Evolutionary conservation across 2,888 invertebrate genomes (phyloP), one percentile per base, ranked within the genome.

Genomic region (Eristalis tenax): DNA sequence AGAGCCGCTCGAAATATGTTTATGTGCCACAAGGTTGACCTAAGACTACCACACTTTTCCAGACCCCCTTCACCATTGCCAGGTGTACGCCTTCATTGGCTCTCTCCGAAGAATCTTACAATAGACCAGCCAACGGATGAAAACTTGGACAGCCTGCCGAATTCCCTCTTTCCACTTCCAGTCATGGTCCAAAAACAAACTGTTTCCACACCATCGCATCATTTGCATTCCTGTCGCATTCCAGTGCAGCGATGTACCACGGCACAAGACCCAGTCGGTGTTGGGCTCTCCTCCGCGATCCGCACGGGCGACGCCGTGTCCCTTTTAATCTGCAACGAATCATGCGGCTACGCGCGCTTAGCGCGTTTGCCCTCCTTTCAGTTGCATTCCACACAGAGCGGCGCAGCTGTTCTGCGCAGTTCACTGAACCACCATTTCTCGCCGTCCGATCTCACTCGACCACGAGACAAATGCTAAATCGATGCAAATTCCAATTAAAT

Each of bases 301-400:
- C 35, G 63, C 38, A 38, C 38, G 38, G 32, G 3, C 8, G 32
- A 8, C 43, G 69, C 32, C 75, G 76, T 40, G 43, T 85, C 84
- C 84, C 71, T 81, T 81, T 81, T 85, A 84, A 84, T 84, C 80
- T 75, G 63, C 79, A 79, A 80, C 80, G 26, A 84, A 80, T 84
- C 56, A 71, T 75, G 75, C 28, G 80, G 75, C 71, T 80, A 22
- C 74, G 68, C 22, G n/a, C 66, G 77, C 61, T 69, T 35, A 71
- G 56, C 61, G 18, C 64, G n/a, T 65, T 68, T 43, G 65, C 38
- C 43, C 35, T 35, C n/a, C 35, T 15, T 59, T 73, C 71, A 57
- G 56, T 23, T 18, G 69, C 81, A 81, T 81, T 81, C 74, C 74
- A 64, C 63, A 69, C 23, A 65, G 59, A 28, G 15, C 35, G 13